Base-by-base conservation (phyloP, 2,888 invertebrate species). In the Petrophora chlorosata region DNA sequence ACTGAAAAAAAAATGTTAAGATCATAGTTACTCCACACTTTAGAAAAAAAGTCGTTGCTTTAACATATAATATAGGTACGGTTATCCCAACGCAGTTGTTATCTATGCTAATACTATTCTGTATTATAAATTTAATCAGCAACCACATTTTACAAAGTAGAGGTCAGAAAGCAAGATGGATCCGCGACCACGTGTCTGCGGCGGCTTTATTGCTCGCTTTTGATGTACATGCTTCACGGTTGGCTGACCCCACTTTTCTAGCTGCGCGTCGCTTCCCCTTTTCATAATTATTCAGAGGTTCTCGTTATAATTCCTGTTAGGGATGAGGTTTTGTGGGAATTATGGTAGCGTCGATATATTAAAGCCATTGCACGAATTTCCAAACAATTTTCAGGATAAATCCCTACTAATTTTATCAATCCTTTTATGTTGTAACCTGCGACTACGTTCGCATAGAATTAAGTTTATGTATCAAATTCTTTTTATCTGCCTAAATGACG, bases 251-350 rank as follows among this genome's bases (percentile, higher is more conserved):
- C 65, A 65, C 65, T 68, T 62, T 58, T 62, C 57, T 55, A 58
- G 57, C 51, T 56, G 28, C 59, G 26, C 62, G 55, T 54, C 57
- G 59, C 60, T 57, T 56, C 53, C 52, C 51, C 67, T 67, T 72
- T 72, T 74, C 70, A 73, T 72, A 74, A 78, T 79, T 76, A 79
- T 79, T 76, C 76, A 74, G 67, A 60, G 61, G 63, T 61, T 57
- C 66, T 65, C 68, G 63, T 69, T 72, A 72, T 71, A 71, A 74
- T 67, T 70, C 69, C 46, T 47, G 8, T 30, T 56, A 67, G 66
- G 61, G 60, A 52, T 44, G 55, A 4, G 34, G 5, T 16, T 5
- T 5, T 53, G 50, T 53, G 54, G 52, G 55, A 61, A n/a, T n/a
- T 59, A 57, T 63, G 61, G 2, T 3, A 59, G 52, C 59, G 16